Percentiles rank a stretch among this genome's conserved stretches.
phyloP scores from a whole-genome alignment of 2,888 invertebrate genomes.

The Archaeoteleia sp. region DNA sequence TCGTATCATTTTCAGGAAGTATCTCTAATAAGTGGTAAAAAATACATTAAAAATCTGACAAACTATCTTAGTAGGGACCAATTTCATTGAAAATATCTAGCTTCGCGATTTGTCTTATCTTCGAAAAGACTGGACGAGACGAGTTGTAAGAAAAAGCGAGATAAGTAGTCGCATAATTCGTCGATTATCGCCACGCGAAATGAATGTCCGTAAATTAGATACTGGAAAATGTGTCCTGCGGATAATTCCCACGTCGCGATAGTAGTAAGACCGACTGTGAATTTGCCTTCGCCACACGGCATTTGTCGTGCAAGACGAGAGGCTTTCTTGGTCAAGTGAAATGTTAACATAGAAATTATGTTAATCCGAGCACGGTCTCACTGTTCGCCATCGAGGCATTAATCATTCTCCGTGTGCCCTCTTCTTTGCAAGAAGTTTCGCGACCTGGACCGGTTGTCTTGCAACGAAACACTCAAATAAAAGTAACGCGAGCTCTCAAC shows the following conservation, averaged over 20 bases:
- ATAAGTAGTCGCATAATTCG: conserved; percentile 39
- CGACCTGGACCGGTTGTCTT: conserved; percentile 41
- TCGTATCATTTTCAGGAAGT: too few relatives aligned
- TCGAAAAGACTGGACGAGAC: conserved; percentile 1
- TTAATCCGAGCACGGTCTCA: conserved; percentile 59
- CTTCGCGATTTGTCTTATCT: conserved; percentile 29
- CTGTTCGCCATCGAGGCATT: conserved; percentile 59
- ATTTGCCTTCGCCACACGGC: background rate
- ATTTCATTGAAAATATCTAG: conserved; percentile 23
- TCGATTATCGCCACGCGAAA: conserved; percentile 26
- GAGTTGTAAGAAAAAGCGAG: conserved; percentile 13
- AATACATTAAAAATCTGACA: too few relatives aligned
- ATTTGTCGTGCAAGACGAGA: conserved; percentile 24
- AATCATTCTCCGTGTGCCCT: conserved; percentile 60
- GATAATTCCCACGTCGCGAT: conserved; percentile 37
- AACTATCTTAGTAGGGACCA: conserved; percentile 39
- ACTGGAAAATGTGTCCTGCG: conserved; percentile 16
- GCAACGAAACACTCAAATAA: conserved; percentile 35
- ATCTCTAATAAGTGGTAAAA: too few relatives aligned
- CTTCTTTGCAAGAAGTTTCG: conserved; percentile 31
- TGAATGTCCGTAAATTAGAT: too few relatives aligned
- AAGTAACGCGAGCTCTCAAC: conserved; percentile 4
- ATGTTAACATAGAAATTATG: conserved; percentile 72
- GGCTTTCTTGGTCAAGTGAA: conserved; percentile 58
- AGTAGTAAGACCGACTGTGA: conserved; percentile 19